Evolutionary conservation across 2,888 invertebrate genomes (phyloP).

Genomic region (Idaea aversata): DNA sequence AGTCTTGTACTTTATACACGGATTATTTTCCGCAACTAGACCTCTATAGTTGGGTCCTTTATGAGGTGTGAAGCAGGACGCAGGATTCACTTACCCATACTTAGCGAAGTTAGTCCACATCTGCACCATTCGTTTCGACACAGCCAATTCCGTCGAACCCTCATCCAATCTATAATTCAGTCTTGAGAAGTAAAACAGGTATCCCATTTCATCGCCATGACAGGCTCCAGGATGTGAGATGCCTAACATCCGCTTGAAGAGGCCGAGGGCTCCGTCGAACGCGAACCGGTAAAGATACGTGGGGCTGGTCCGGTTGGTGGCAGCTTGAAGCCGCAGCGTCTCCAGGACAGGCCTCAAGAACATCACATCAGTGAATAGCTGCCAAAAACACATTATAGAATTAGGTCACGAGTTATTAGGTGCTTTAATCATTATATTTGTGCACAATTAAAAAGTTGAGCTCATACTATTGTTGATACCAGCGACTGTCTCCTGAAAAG

Average conservation of each 20-base stretch:
- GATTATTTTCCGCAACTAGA: too few relatives aligned
- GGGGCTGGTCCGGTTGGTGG: conserved; percentile 69
- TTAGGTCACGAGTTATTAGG: neutral
- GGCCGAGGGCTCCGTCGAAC: conserved; percentile 82
- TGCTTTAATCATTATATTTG: too few relatives aligned
- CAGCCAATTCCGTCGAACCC: conserved; percentile 78
- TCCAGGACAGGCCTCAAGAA: conserved; percentile 80
- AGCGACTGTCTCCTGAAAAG: too few relatives aligned
- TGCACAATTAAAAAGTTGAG: too few relatives aligned
- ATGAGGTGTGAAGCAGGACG: too few relatives aligned
- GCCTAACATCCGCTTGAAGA: conserved; percentile 82
- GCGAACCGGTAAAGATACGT: conserved; percentile 82
- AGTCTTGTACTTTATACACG: neutral
- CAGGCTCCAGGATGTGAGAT: conserved; percentile 81
- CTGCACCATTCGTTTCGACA: conserved; percentile 81
- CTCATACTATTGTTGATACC: too few relatives aligned
- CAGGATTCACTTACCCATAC: conserved; percentile 71
- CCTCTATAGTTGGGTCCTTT: too few relatives aligned
- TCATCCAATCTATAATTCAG: conserved; percentile 81
- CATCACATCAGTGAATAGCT: conserved; percentile 83
- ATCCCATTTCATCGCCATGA: conserved; percentile 84
- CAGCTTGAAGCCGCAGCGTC: conserved; percentile 67
- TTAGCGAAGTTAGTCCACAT: conserved; percentile 85
- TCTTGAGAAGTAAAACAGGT: conserved; percentile 83
- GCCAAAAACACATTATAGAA: conserved; percentile 46